Percentiles rank a stretch among this genome's conserved stretches.
Conservation (phyloP, 1,140 invertebrate genomes). For the Solenopsis fugax region DNA sequence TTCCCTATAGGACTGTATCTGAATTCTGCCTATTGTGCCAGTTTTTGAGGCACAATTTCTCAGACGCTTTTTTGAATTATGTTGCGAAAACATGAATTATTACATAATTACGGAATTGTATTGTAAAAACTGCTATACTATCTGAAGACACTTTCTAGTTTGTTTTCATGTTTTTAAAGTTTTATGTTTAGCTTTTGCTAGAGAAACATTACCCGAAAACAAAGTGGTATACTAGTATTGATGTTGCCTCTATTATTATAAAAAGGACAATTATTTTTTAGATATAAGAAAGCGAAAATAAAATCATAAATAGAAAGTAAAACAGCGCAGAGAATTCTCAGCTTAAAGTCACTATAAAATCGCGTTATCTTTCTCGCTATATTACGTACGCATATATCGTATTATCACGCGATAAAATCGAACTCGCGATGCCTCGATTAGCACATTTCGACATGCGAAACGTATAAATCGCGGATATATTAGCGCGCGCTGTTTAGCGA, state of each 20-base stretch:
- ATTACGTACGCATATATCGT: neutral
- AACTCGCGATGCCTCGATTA: conserved; percentile 23
- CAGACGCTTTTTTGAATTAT: too few relatives aligned
- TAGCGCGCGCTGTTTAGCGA: conserved; percentile 51
- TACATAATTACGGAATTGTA: too few relatives aligned
- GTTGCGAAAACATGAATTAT: too few relatives aligned
- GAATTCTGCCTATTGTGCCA: too few relatives aligned
- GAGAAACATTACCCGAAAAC: too few relatives aligned
- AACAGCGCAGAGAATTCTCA: neutral
- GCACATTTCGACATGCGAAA: conserved; percentile 50
- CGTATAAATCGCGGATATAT: conserved; percentile 51
- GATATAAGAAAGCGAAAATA: neutral
- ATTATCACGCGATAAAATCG: conserved; percentile 34
- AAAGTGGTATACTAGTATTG: too few relatives aligned
- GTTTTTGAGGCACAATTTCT: too few relatives aligned
- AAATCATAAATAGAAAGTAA: neutral
- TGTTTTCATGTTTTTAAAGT: too few relatives aligned
- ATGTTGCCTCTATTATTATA: neutral
- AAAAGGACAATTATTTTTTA: conserved; percentile 5
- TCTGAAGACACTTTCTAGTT: too few relatives aligned
- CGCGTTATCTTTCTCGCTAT: neutral
- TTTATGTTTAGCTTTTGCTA: too few relatives aligned
- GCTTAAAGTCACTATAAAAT: neutral
- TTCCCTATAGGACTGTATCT: too few relatives aligned
- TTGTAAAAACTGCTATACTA: too few relatives aligned